Base-by-base conservation (phyloP, 2,888 invertebrate species). In the Apamea crenata region DNA sequence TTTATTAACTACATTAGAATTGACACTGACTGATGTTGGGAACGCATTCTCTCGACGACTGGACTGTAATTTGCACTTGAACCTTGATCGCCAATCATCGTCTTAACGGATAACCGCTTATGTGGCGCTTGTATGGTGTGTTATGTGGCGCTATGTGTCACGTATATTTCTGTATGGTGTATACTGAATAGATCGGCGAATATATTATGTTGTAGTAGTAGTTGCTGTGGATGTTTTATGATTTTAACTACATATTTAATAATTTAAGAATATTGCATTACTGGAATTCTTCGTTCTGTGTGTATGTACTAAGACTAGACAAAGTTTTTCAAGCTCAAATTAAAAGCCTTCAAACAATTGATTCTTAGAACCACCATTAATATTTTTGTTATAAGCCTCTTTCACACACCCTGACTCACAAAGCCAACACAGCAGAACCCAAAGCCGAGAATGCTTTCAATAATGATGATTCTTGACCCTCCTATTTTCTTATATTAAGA, bases 401-500 rank as follows among this genome's bases (percentile, higher is more conserved):
- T 53, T 44, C 16, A 44, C 44, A 74, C 10, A 25, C 12, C 36
- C 18, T 66, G 36, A 74, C 61, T 78, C 61, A 29, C n/a, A 71
- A 16, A 69, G 71, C 81, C 36, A 74, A 72, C 77, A 21, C 53
- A 74, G 68, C 77, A 69, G 10, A 44, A 67, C 16, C 21, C 36
- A 16, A 16, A 36, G 10, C 59, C 70, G 36, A 47, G 25, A 56
- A 77, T 66, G 53, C 47, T 71, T 66, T 56, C 77, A 74, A 77
- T 82, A 85, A 74, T 44, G 74, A 79, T 72, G 73, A 81, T 63
- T 83, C 69, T 78, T 72, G 53, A 40, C 72, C 69, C 74, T 73
- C 76, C 21, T 70, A 65, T 77, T 81, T 78, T 77, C 61, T 25
- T 65, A 80, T 77, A 88, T 83, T 75, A 84, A 70, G 63, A 18